Percentiles rank a stretch among this genome's conserved stretches.
phyloP scores from a whole-genome alignment of 2,888 invertebrate genomes.

The Watsonalla binaria region DNA sequence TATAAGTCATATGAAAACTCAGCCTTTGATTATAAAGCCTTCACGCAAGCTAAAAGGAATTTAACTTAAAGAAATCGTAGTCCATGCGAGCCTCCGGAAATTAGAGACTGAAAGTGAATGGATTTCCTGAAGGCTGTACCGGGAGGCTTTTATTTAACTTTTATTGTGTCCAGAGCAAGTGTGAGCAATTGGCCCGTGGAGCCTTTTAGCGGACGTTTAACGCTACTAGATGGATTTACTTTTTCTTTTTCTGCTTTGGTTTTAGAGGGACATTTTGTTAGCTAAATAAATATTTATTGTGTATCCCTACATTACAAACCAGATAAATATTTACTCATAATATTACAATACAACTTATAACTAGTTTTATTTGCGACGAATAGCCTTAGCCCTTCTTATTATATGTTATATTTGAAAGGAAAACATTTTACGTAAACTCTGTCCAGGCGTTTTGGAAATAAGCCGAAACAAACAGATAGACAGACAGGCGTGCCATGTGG shows the following conservation, averaged over 20 bases:
- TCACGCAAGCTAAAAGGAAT: not conserved
- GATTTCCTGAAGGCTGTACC: slow-evolving; percentile 43
- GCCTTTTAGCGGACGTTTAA: slow-evolving; percentile 2
- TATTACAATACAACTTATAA: no score
- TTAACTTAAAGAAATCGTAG: slow-evolving; percentile 21
- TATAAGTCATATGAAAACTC: not conserved
- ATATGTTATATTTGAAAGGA: no score
- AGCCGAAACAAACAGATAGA: no score
- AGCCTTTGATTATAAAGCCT: not conserved
- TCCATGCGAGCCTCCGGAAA: slow-evolving; percentile 43
- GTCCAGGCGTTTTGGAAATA: no score
- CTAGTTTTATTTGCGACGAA: no score
- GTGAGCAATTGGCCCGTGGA: slow-evolving; percentile 2
- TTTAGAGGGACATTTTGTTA: not conserved
- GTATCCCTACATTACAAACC: no score
- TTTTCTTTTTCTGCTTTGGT: not conserved
- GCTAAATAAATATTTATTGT: no score
- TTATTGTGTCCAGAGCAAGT: slow-evolving; percentile 29
- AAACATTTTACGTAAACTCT: no score
- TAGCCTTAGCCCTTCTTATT: no score
- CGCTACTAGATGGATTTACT: not conserved
- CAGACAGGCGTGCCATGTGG: no score
- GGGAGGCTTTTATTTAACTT: slow-evolving; percentile 42
- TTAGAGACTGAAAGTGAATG: slow-evolving; percentile 51
- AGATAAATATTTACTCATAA: no score